Evolutionary conservation across 1,140 invertebrate genomes (phyloP).

Genomic region (silkworm (Bombyx mori)): ASM3026992v2 NC_085118.1:7481001-7481500

Average conservation of each 20-base stretch:
- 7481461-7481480: slow-evolving; percentile 69
- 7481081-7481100: slow-evolving; percentile 71
- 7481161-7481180: slow-evolving; percentile 71
- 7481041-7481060: slow-evolving; percentile 67
- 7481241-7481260: slow-evolving; percentile 66
- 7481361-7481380: slow-evolving; percentile 65
- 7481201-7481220: slow-evolving; percentile 68
- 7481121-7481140: slow-evolving; percentile 72
- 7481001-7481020: slow-evolving; percentile 70
- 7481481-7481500: slow-evolving; percentile 46
- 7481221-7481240: slow-evolving; percentile 66
- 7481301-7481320: slow-evolving; percentile 69
- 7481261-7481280: slow-evolving; percentile 71
- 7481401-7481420: slow-evolving; percentile 64
- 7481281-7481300: slow-evolving; percentile 67
- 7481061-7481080: slow-evolving; percentile 48
- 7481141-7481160: slow-evolving; percentile 71
- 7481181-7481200: slow-evolving; percentile 61
- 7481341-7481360: slow-evolving; percentile 69
- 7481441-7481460: slow-evolving; percentile 69
- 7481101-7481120: slow-evolving; percentile 72
- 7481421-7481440: slow-evolving; percentile 57
- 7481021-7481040: slow-evolving; percentile 69
- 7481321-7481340: slow-evolving; percentile 56
- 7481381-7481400: slow-evolving; percentile 62